These are phyloP conservation scores for Adelges cooleyi DNA, from an alignment of 1,140 invertebrate species.

Conservation along the genomic window DNA sequence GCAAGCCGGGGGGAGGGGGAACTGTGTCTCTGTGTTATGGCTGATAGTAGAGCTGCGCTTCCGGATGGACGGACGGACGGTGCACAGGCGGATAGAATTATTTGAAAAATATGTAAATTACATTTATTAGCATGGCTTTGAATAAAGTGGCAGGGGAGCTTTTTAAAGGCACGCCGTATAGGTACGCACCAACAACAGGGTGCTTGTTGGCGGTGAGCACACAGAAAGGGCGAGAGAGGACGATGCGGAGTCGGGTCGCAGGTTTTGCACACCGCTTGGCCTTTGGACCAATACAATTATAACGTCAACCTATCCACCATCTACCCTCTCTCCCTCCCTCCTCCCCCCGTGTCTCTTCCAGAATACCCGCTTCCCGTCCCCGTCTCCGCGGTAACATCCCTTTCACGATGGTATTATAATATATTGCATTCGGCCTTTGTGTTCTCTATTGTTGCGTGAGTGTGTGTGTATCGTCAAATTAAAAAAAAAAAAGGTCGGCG, in stretches of 20 bases:
- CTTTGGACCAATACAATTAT: constrained; percentile 13
- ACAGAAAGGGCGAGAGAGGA: neutral
- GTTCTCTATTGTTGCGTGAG: constrained; percentile 12
- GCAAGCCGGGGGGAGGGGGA: too few relatives aligned
- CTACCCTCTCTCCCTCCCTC: neutral
- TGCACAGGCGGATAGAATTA: constrained; percentile 19
- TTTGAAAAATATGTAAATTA: constrained; percentile 28
- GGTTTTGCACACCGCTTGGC: constrained; percentile 6
- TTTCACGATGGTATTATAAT: neutral
- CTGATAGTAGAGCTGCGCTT: neutral
- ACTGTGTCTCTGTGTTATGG: constrained; percentile 16
- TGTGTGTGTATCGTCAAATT: constrained; percentile 1
- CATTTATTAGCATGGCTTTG: constrained; percentile 26
- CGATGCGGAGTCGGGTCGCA: neutral
- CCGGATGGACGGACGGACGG: constrained; percentile 31
- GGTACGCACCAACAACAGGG: neutral
- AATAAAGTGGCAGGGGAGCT: constrained; percentile 17
- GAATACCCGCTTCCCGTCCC: neutral
- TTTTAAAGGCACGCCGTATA: neutral
- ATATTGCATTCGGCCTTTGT: constrained; percentile 22
- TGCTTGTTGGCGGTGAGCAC: neutral
- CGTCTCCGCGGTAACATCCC: neutral
- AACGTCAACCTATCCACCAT: too few relatives aligned
- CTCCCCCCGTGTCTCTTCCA: neutral
- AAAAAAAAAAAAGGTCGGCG: neutral